Conservation (phyloP, 2,797 vertebrate genomes). For the Loriculus beryllinus region DNA sequence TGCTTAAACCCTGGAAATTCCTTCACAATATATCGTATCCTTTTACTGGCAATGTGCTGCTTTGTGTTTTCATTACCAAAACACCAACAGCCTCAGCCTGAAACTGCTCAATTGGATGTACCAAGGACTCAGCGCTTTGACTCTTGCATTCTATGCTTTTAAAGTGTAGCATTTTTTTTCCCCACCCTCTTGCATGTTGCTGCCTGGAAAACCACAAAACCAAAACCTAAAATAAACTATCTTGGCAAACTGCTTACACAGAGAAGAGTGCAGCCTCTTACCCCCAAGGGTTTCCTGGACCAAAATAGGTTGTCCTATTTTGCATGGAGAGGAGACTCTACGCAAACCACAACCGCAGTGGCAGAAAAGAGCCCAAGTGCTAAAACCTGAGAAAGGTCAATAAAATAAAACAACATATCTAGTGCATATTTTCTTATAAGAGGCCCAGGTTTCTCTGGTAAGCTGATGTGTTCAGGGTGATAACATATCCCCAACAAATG, state of each 20-base stretch:
- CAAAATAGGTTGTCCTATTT: not conserved
- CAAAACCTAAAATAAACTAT: not conserved
- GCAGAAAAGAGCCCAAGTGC: not conserved
- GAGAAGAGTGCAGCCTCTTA: not conserved
- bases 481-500: not conserved
- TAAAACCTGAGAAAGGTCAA: not conserved
- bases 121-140: not conserved
- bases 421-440: not conserved
- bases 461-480: not conserved
- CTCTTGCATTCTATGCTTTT: not conserved
- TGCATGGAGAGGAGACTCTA: not conserved
- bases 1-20: not conserved
- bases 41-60: not conserved
- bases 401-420: not conserved
- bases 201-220: not conserved
- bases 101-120: not conserved
- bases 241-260: not conserved
- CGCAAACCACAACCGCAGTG: not conserved
- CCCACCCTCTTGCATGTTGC: not conserved
- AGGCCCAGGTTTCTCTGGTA: not conserved
- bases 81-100: not conserved
- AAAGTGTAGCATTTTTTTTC: not conserved
- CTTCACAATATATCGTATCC: not conserved
- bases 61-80: not conserved
- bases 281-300: not conserved